Conservation (phyloP, 2,888 invertebrate species). For the Cheilosia impressa region DNA sequence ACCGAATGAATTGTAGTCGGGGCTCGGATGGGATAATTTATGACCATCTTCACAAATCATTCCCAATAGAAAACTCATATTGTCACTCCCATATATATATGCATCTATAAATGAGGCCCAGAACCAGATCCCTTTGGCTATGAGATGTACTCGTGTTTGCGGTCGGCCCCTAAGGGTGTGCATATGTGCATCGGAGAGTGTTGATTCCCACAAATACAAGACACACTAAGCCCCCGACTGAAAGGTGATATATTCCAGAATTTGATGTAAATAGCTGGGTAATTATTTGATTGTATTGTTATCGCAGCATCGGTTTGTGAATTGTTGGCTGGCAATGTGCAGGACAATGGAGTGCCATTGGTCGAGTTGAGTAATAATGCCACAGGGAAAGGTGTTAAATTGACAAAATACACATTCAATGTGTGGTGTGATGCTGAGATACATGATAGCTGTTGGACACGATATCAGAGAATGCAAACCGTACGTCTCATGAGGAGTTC, state of each 20-base stretch:
- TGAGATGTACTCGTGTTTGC: conserved; percentile 53
- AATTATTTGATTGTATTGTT: conserved; percentile 76
- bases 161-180: conserved; percentile 58
- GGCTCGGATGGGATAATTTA: conserved; percentile 78
- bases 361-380: conserved; percentile 73
- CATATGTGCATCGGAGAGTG: conserved; percentile 31
- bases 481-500: conserved; percentile 46
- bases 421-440: conserved; percentile 65
- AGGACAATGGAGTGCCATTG: conserved; percentile 61
- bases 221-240: conserved; percentile 49
- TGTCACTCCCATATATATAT: conserved; percentile 62
- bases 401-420: conserved; percentile 73
- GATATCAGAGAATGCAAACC: conserved; percentile 9
- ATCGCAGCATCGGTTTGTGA: conserved; percentile 70
- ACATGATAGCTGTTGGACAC: conserved; percentile 24
- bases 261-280: conserved; percentile 74
- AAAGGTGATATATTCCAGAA: conserved; percentile 73
- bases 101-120: conserved; percentile 51
- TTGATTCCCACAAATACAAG: conserved; percentile 49
- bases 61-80: conserved; percentile 70
- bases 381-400: conserved; percentile 75
- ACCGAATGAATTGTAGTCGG: conserved; percentile 21
- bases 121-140: conserved; percentile 43
- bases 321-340: conserved; percentile 62
- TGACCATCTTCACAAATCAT: conserved; percentile 81